phyloP scores from a whole-genome alignment of 2,888 invertebrate species.

The Eucriotettix oculatus region DNA sequence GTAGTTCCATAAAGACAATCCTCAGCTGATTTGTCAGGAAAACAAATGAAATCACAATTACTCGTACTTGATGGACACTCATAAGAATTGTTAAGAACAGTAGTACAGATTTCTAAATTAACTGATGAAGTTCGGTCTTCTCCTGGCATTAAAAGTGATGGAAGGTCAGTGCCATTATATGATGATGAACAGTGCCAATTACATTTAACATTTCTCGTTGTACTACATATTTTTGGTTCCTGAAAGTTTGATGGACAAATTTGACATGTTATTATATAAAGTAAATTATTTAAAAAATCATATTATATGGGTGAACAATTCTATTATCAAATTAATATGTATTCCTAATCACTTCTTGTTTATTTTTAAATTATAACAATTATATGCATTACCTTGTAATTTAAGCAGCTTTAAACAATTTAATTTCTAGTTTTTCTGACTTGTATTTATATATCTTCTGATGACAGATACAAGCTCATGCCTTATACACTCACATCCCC shows the following conservation, averaged over 20 bases:
- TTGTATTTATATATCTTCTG: no score
- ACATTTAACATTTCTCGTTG: background rate
- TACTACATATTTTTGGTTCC: background rate
- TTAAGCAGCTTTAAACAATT: no score
- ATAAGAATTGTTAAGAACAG: background rate
- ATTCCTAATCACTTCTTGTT: background rate
- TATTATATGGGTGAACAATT: background rate
- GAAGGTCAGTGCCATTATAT: background rate
- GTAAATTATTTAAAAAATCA: background rate
- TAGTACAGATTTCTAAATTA: background rate
- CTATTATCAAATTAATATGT: background rate
- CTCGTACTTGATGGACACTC: background rate
- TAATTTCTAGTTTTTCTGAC: no score
- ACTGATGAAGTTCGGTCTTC: background rate
- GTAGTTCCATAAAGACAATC: slow-evolving; percentile 36
- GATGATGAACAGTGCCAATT: background rate
- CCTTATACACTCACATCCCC: no score
- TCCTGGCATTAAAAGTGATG: background rate
- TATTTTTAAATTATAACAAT: background rate
- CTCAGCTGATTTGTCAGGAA: slow-evolving; percentile 11
- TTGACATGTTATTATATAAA: background rate
- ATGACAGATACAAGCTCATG: no score
- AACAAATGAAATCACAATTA: slow-evolving; percentile 4
- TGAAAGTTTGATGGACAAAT: background rate
- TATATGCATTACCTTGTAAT: no score